A percentile compares a stretch with the other conserved stretches of the same genome.
phyloP scores from a whole-genome alignment of 2,888 invertebrate species.

The Escarpia spicata region DNA sequence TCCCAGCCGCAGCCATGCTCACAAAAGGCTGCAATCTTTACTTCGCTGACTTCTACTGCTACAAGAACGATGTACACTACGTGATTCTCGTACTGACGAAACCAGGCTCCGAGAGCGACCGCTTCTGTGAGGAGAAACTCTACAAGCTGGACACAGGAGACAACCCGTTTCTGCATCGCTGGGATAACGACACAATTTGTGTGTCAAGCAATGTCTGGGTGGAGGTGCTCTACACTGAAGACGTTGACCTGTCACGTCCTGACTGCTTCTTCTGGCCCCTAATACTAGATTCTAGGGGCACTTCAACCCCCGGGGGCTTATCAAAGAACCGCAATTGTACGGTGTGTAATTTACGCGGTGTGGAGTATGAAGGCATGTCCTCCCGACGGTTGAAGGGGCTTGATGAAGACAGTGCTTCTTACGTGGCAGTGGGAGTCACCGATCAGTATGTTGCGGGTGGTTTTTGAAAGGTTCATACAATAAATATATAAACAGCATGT shows the following conservation, averaged over 20 bases:
- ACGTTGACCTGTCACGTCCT: not conserved
- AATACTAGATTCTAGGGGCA: conserved; percentile 18
- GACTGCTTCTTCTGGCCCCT: not conserved
- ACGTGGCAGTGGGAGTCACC: no score
- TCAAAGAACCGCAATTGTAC: conserved; percentile 22
- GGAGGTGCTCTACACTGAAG: conserved; percentile 30
- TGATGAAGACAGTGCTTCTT: no score
- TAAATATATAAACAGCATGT: no score
- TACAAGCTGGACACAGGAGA: not conserved
- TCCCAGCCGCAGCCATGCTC: not conserved
- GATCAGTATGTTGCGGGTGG: no score
- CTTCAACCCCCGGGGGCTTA: conserved; percentile 22
- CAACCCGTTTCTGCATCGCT: not conserved
- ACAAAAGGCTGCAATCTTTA: not conserved
- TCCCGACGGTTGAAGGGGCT: no score
- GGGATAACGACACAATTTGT: not conserved
- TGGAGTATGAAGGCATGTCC: no score
- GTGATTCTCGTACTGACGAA: conserved; percentile 33
- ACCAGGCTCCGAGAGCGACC: conserved; percentile 25
- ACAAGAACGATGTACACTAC: conserved; percentile 26
- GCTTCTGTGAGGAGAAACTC: conserved; percentile 27
- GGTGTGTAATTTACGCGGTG: conserved; percentile 21
- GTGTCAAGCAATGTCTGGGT: conserved; percentile 3
- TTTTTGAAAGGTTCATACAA: no score
- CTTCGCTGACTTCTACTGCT: conserved; percentile 35